Conservation (phyloP, 2,888 invertebrate species). For the Chalcis sispes region DNA sequence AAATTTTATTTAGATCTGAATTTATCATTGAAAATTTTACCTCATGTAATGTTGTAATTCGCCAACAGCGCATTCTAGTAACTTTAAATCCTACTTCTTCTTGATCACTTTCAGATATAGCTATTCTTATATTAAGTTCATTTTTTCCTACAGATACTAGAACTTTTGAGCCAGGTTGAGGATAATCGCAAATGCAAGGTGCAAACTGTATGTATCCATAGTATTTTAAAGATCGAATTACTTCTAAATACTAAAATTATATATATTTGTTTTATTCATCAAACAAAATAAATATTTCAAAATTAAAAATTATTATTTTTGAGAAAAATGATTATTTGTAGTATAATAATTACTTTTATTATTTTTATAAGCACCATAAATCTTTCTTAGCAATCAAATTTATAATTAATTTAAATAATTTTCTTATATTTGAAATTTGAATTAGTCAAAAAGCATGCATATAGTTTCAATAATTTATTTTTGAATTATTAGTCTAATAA, state of each 20-base stretch:
- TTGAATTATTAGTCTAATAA: not conserved
- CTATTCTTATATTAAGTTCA: slow-evolving; percentile 86
- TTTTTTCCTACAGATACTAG: slow-evolving; percentile 90
- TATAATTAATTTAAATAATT: too few species aligned
- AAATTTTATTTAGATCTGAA: not conserved
- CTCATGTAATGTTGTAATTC: slow-evolving; percentile 86
- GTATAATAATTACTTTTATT: too few species aligned
- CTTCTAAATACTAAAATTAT: slow-evolving; percentile 86
- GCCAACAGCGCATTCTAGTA: slow-evolving; percentile 97
- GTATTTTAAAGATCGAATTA: slow-evolving; percentile 89
- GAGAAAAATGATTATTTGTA: too few species aligned
- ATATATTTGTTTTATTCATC: slow-evolving; percentile 16
- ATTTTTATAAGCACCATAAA: too few species aligned
- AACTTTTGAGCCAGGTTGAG: slow-evolving; percentile 82
- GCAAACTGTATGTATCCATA: slow-evolving; percentile 93
- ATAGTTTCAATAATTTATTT: too few species aligned
- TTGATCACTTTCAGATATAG: slow-evolving; percentile 79
- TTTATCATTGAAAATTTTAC: slow-evolving; percentile 18
- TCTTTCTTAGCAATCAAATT: too few species aligned
- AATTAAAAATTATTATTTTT: slow-evolving; percentile 32
- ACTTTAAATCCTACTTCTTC: slow-evolving; percentile 93
- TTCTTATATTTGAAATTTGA: too few species aligned
- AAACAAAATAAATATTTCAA: not conserved
- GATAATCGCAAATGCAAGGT: slow-evolving; percentile 87
- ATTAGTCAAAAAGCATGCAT: too few species aligned